Evolutionary conservation across 2,888 invertebrate species (phyloP).

Genomic region (Tipula vernalis): DNA sequence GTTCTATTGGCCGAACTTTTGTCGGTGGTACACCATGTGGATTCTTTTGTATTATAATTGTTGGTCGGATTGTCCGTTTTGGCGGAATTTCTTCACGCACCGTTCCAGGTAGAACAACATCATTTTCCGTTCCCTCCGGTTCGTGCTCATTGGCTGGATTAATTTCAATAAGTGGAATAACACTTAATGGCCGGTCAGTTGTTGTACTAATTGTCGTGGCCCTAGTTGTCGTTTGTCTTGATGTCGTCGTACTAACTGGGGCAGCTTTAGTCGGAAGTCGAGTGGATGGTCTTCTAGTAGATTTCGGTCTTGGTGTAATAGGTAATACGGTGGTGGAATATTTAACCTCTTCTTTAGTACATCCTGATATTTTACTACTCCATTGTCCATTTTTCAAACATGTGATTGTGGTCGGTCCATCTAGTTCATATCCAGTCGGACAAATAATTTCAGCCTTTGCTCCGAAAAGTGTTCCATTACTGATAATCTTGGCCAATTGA

Average conservation of each 20-base stretch:
- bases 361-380: constrained; percentile 62
- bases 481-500: constrained; percentile 37
- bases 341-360: constrained; percentile 50
- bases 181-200: constrained; percentile 15
- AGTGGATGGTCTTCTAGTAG: constrained; percentile 19
- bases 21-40: constrained; percentile 24
- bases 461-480: constrained; percentile 53
- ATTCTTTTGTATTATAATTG: constrained; percentile 28
- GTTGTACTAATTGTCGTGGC: constrained; percentile 28
- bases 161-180: constrained; percentile 14
- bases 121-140: constrained; percentile 19
- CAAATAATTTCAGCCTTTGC: constrained; percentile 66
- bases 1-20: constrained; percentile 25
- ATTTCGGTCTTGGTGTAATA: constrained; percentile 31
- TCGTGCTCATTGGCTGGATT: constrained; percentile 28
- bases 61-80: constrained; percentile 29
- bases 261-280: constrained; percentile 15
- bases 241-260: constrained; percentile 23
- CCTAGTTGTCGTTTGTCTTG: constrained; percentile 29
- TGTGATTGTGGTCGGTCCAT: constrained; percentile 51
- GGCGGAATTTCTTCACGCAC: constrained; percentile 38
- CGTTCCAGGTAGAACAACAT: constrained; percentile 26
- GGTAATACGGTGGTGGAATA: constrained; percentile 29
- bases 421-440: constrained; percentile 50
- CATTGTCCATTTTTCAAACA: constrained; percentile 70